These are phyloP conservation scores for Agrotis exclamationis DNA, from an alignment of 2,888 invertebrate genomes.

Conservation along the genomic window DNA sequence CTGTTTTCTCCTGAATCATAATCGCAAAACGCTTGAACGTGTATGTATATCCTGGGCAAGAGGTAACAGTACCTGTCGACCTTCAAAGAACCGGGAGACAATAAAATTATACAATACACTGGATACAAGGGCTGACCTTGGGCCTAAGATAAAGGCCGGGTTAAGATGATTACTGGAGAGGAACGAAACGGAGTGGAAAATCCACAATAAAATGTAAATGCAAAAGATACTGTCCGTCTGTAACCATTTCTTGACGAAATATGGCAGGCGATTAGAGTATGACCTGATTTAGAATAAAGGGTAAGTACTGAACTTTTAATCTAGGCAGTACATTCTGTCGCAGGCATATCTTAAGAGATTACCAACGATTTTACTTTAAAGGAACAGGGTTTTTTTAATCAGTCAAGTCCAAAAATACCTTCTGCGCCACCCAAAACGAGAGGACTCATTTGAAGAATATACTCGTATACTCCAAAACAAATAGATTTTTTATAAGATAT, in stretches of 20 bases:
- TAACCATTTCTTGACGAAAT: background rate
- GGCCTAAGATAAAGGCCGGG: slow-evolving; percentile 39
- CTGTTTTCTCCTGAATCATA: background rate
- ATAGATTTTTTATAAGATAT: too few relatives aligned
- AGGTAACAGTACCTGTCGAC: slow-evolving; percentile 17
- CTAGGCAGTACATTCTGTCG: too few relatives aligned
- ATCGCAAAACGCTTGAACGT: background rate
- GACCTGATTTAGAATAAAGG: too few relatives aligned
- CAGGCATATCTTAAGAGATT: too few relatives aligned
- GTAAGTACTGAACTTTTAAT: too few relatives aligned
- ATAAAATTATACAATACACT: slow-evolving; percentile 55
- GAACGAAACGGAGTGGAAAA: slow-evolving; percentile 40
- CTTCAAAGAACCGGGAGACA: slow-evolving; percentile 34
- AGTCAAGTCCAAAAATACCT: too few relatives aligned
- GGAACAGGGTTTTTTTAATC: too few relatives aligned
- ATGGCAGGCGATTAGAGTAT: too few relatives aligned
- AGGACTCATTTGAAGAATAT: too few relatives aligned
- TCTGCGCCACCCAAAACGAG: too few relatives aligned
- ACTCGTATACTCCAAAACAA: too few relatives aligned
- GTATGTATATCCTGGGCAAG: background rate
- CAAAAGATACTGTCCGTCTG: background rate
- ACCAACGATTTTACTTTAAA: too few relatives aligned
- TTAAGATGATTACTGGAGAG: slow-evolving; percentile 42
- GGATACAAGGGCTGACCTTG: slow-evolving; percentile 53
- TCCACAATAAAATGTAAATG: background rate